phyloP scores from a whole-genome alignment of 1,140 invertebrate genomes.

The Ephestia elutella region DNA sequence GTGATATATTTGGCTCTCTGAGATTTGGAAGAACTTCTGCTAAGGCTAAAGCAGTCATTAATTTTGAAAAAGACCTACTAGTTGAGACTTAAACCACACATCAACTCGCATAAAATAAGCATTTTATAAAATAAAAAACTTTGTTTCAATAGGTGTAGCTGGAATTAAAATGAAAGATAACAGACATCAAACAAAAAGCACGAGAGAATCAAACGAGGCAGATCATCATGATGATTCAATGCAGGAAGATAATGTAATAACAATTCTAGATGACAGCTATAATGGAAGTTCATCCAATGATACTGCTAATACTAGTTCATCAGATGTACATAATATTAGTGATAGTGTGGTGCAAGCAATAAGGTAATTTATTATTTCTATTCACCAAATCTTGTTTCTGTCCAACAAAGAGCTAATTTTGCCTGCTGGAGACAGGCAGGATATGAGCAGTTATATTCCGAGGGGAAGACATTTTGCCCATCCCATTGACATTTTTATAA shows the following conservation, averaged over 20 bases:
- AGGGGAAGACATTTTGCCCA: too few relatives aligned
- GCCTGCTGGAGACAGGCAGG: too few relatives aligned
- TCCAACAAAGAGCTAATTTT: too few relatives aligned
- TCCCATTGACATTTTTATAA: too few relatives aligned
- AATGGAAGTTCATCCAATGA: background rate
- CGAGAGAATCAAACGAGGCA: background rate
- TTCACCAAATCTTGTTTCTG: too few relatives aligned
- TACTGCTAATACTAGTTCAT: background rate
- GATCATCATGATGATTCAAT: slow-evolving; percentile 1
- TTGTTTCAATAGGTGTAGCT: slow-evolving; percentile 48
- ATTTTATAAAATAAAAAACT: background rate
- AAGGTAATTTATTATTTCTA: background rate
- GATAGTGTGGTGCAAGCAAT: background rate
- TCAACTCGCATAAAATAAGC: too few relatives aligned
- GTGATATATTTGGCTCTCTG: too few relatives aligned
- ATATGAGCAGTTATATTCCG: too few relatives aligned
- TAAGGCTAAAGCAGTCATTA: too few relatives aligned
- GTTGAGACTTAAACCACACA: too few relatives aligned
- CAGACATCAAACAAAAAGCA: slow-evolving; percentile 9
- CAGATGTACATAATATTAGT: background rate
- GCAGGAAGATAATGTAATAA: slow-evolving; percentile 8
- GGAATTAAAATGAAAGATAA: slow-evolving; percentile 47
- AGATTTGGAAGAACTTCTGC: too few relatives aligned
- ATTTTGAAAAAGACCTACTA: too few relatives aligned
- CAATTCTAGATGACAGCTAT: slow-evolving; percentile 8